phyloP scores from a whole-genome alignment of 2,113 vertebrate species.

The Perca fluviatilis region DNA sequence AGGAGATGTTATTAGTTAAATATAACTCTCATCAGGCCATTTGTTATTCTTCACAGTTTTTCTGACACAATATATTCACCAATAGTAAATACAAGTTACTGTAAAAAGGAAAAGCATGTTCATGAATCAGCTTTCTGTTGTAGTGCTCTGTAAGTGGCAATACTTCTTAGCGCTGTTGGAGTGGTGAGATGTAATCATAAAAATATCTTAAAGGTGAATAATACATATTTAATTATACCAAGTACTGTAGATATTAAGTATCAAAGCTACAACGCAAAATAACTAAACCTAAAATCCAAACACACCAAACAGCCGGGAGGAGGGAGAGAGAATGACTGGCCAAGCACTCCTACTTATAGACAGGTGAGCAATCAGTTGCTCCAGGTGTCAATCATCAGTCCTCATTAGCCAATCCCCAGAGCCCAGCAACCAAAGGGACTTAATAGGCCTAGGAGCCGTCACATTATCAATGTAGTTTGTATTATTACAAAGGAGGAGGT shows the following conservation, averaged over 20 bases:
- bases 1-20: background rate
- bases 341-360: no score
- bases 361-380: no score
- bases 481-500: background rate
- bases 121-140: background rate
- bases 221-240: no score
- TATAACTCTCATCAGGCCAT: background rate
- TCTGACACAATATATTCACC: background rate
- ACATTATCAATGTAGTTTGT: background rate
- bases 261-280: no score
- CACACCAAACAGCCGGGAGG: no score
- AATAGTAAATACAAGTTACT: background rate
- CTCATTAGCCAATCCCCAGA: no score
- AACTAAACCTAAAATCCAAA: no score
- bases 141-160: background rate
- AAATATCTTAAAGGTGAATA: background rate
- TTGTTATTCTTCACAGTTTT: background rate
- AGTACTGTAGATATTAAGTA: no score
- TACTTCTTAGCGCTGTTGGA: background rate
- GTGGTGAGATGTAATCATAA: background rate
- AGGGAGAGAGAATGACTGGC: no score
- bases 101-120: slow-evolving; percentile 6
- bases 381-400: no score
- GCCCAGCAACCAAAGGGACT: no score
- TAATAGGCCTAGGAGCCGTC: no score